These are phyloP conservation scores for Sebastes baramenuke DNA, from an alignment of 2,797 vertebrate genomes.

Conservation along the genomic window DNA sequence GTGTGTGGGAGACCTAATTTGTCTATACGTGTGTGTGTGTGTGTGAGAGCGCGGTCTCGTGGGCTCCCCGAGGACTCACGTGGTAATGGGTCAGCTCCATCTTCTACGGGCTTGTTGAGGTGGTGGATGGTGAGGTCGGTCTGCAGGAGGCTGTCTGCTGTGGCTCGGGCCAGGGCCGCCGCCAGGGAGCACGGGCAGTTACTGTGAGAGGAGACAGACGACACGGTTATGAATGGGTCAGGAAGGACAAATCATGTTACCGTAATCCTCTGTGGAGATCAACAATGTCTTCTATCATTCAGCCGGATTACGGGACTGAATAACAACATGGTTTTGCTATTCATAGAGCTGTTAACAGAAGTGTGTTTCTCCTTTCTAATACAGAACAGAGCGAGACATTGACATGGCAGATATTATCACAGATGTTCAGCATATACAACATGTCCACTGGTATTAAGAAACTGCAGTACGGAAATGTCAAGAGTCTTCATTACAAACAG, in stretches of 20 bases:
- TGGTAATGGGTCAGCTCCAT: conserved; percentile 88
- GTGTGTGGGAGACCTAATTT: conserved; percentile 63
- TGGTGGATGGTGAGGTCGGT: conserved; percentile 90
- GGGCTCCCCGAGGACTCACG: conserved; percentile 83
- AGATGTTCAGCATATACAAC: neutral
- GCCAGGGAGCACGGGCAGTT: conserved; percentile 95
- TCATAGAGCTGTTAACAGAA: neutral
- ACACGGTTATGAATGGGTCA: conserved; percentile 32
- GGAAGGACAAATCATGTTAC: neutral
- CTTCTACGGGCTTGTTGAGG: conserved; percentile 88
- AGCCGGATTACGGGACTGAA: neutral
- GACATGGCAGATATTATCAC: neutral
- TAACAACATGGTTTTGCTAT: neutral
- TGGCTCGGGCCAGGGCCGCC: conserved; percentile 92
- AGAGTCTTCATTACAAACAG: neutral
- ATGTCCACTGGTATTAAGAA: neutral
- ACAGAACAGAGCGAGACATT: neutral
- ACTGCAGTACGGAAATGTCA: neutral
- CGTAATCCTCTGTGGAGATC: neutral
- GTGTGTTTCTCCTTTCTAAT: too few species aligned
- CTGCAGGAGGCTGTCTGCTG: conserved; percentile 92
- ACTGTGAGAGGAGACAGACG: conserved; percentile 61
- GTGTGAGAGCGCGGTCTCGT: conserved; percentile 17
- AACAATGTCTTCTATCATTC: neutral
- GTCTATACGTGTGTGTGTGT: neutral